Conservation (phyloP, 2,888 invertebrate genomes). For the Platycheirus rosarum region DNA sequence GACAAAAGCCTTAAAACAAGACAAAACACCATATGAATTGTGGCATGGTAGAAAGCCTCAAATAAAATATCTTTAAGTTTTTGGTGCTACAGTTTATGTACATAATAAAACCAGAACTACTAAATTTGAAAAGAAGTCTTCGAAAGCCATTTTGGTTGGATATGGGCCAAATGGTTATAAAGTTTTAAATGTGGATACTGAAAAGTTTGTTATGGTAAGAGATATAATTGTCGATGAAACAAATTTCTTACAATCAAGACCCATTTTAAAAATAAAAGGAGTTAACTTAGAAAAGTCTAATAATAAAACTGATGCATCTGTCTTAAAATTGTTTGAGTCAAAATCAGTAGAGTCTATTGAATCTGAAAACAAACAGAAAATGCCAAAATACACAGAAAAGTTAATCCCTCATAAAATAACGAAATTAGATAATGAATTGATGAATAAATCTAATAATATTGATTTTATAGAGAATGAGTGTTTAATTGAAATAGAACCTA, state of each 20-base stretch:
- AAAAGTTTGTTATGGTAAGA: slow-evolving; percentile 77
- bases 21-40: slow-evolving; percentile 80
- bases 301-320: slow-evolving; percentile 67
- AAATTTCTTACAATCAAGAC: slow-evolving; percentile 74
- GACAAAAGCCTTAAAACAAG: slow-evolving; percentile 77
- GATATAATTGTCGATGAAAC: slow-evolving; percentile 79
- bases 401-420: slow-evolving; percentile 29
- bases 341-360: slow-evolving; percentile 46
- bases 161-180: slow-evolving; percentile 76
- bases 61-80: slow-evolving; percentile 46
- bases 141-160: slow-evolving; percentile 45
- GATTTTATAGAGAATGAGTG: slow-evolving; percentile 4
- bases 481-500: background rate
- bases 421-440: slow-evolving; percentile 31
- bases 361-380: slow-evolving; percentile 36
- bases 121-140: slow-evolving; percentile 49
- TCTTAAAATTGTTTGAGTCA: slow-evolving; percentile 12
- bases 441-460: slow-evolving; percentile 7
- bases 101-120: too few relatives aligned
- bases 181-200: slow-evolving; percentile 77
- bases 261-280: slow-evolving; percentile 37
- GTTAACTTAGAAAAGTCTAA: slow-evolving; percentile 41
- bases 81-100: slow-evolving; percentile 50
- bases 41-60: slow-evolving; percentile 41
- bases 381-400: slow-evolving; percentile 24